Evolutionary conservation across 1,140 invertebrate genomes (phyloP).

Genomic region (Lucilia sericata): DNA sequence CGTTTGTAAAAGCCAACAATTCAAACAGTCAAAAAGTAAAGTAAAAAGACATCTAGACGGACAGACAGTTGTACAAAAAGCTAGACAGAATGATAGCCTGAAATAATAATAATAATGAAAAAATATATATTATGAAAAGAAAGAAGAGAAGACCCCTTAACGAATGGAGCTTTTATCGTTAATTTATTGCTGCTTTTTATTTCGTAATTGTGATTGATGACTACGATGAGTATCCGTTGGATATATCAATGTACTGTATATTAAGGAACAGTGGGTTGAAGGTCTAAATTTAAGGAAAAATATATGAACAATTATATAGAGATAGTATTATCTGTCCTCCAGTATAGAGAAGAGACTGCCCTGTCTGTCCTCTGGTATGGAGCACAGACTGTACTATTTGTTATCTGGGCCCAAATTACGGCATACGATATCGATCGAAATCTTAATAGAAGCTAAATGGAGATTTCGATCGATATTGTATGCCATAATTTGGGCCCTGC

Average conservation of each 20-base stretch:
- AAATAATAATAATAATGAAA: not conserved
- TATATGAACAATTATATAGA: too few species aligned
- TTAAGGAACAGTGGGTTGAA: not conserved
- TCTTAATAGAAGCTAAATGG: too few species aligned
- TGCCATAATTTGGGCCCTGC: too few species aligned
- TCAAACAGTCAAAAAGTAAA: conserved; percentile 34
- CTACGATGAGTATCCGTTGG: conserved; percentile 61
- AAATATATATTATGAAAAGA: not conserved
- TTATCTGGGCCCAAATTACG: too few species aligned
- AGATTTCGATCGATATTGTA: too few species aligned
- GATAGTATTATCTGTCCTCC: too few species aligned
- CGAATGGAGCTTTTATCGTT: conserved; percentile 53
- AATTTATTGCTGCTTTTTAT: conserved; percentile 61
- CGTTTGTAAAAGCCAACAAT: conserved; percentile 30
- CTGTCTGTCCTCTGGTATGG: too few species aligned
- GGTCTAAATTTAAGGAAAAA: too few species aligned
- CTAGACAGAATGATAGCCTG: conserved; percentile 1
- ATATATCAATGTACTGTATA: not conserved
- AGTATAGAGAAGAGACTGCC: too few species aligned
- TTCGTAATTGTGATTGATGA: conserved; percentile 67
- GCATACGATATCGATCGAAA: too few species aligned
- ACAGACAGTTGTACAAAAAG: conserved; percentile 25
- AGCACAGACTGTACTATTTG: too few species aligned
- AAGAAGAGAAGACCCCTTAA: conserved; percentile 20
- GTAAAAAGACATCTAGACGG: not conserved